phyloP scores from a whole-genome alignment of 2,113 vertebrate genomes.

The Channa maculata region DNA sequence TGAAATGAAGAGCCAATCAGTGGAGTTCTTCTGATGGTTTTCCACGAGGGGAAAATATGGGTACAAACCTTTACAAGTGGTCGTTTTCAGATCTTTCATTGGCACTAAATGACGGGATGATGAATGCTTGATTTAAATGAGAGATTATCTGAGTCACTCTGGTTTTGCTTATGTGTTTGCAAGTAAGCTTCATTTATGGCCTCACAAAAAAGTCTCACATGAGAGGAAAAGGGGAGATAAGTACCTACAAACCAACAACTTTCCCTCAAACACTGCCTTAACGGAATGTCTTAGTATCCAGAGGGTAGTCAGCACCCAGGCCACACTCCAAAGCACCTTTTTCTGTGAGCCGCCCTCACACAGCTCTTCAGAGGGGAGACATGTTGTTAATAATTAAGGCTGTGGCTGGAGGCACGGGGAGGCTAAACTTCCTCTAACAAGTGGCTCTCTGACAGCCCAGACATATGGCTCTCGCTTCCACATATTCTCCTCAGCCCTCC shows the following conservation, averaged over 20 bases:
- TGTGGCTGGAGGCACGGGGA: constrained; percentile 80
- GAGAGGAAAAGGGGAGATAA: constrained; percentile 26
- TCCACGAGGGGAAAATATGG: constrained; percentile 12
- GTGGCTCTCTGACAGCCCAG: constrained; percentile 81
- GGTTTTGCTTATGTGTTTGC: constrained; percentile 45
- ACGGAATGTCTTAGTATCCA: constrained; percentile 49
- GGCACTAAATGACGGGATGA: constrained; percentile 33
- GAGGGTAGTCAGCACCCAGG: constrained; percentile 48
- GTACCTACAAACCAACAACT: constrained; percentile 37
- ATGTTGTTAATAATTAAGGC: constrained; percentile 85
- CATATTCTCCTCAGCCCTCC: constrained; percentile 69
- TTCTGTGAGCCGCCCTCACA: constrained; percentile 68
- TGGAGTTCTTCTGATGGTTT: constrained; percentile 14
- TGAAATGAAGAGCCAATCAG: constrained; percentile 38
- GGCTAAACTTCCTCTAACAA: constrained; percentile 85
- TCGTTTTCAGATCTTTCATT: constrained; percentile 42
- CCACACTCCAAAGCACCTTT: constrained; percentile 64
- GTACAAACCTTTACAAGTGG: constrained; percentile 10
- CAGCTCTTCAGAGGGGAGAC: constrained; percentile 74
- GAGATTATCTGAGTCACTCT: constrained; percentile 30
- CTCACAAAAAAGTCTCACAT: constrained; percentile 1
- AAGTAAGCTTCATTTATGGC: constrained; percentile 40
- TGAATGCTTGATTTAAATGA: constrained; percentile 58
- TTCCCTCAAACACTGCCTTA: constrained; percentile 16
- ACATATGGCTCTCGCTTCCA: constrained; percentile 76